Conservation (phyloP, 2,797 vertebrate species). For the Molothrus aeneus region DNA sequence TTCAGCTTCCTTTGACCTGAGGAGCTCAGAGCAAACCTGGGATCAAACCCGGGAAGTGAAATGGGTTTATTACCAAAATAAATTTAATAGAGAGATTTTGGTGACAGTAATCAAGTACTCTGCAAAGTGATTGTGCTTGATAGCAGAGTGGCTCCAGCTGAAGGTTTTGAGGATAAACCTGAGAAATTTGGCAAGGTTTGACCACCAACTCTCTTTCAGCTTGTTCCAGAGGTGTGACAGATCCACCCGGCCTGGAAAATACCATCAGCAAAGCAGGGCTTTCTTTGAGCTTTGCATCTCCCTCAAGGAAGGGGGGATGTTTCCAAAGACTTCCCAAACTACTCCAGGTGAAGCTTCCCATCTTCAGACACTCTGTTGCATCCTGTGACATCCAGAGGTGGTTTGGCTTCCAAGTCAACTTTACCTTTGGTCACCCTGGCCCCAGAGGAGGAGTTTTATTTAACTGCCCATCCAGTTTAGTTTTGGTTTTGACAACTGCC, state of each 20-base stretch:
- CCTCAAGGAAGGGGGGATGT: not conserved
- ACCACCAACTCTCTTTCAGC: not conserved
- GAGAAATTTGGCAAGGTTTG: not conserved
- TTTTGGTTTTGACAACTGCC: not conserved
- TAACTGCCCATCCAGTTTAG: fast-evolving
- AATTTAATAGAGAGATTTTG: not conserved
- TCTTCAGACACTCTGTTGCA: not conserved
- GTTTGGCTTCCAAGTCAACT: not conserved
- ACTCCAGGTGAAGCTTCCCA: not conserved
- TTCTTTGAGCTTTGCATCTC: not conserved
- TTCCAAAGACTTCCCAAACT: not conserved
- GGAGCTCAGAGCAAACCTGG: not conserved
- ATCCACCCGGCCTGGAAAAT: not conserved
- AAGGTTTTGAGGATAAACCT: not conserved
- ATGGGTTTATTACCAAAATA: not conserved
- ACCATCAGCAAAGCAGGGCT: not conserved
- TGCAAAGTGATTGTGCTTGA: not conserved
- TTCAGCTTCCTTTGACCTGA: not conserved
- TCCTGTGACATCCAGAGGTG: not conserved
- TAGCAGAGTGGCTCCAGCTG: not conserved
- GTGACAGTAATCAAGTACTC: not conserved
- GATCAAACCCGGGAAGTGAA: not conserved
- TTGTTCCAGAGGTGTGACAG: not conserved
- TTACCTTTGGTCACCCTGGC: not conserved
- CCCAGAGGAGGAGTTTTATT: not conserved